A percentile compares a stretch with the other conserved stretches of the same genome.
Evolutionary conservation across 2,113 vertebrate species (phyloP).

Genomic region (Lathamus discolor): DNA sequence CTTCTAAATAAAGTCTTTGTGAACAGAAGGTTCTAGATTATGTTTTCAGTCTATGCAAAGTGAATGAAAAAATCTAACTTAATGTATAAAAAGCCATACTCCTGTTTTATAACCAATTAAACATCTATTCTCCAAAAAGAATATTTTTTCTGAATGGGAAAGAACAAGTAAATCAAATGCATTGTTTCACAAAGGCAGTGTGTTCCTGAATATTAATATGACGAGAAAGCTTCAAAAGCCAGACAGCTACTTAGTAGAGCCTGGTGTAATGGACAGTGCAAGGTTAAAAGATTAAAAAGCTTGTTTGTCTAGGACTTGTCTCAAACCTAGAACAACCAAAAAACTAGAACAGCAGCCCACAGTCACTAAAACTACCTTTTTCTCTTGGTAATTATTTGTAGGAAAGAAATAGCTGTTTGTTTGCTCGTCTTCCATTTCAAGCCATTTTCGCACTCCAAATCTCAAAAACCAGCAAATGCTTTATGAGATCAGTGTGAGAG

Average conservation of each 20-base stretch:
- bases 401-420: not conserved
- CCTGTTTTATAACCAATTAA: not conserved
- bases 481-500: not conserved
- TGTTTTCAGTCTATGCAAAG: not conserved
- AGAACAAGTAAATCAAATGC: not conserved
- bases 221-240: not conserved
- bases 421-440: not conserved
- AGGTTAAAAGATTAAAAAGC: not conserved
- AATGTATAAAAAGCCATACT: not conserved
- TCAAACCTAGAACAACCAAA: not conserved
- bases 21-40: not conserved
- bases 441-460: not conserved
- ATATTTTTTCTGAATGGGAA: not conserved
- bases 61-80: not conserved
- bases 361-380: not conserved
- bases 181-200: not conserved
- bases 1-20: not conserved
- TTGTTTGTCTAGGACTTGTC: not conserved
- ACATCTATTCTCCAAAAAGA: not conserved
- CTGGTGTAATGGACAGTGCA: not conserved
- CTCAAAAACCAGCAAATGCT: not conserved
- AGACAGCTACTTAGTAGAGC: not conserved
- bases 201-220: not conserved
- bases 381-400: not conserved
- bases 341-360: not conserved